Percentiles rank a stretch among this genome's conserved stretches.
These are phyloP conservation scores for Rhinolophus ferrumequinum DNA, from an alignment of 2,113 vertebrate species.

Conservation along the genomic window DNA sequence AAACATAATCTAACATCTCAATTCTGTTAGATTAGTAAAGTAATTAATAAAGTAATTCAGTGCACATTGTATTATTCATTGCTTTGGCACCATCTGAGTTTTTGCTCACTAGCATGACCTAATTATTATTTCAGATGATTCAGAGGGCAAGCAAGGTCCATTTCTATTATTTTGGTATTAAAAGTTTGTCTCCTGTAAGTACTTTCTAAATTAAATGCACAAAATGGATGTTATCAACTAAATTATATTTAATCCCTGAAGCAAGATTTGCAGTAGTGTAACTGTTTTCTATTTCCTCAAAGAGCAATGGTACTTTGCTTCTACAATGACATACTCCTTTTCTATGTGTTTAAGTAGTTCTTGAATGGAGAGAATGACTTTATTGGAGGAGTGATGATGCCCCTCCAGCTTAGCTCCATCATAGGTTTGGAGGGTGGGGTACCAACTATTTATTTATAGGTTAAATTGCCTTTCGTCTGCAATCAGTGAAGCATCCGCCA, in stretches of 20 bases:
- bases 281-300: constrained; percentile 22
- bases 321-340: background rate
- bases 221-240: constrained; percentile 49
- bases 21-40: constrained; percentile 42
- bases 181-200: constrained; percentile 54
- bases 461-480: background rate
- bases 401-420: background rate
- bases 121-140: constrained; percentile 76
- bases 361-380: background rate
- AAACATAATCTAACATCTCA: constrained; percentile 40
- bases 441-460: background rate
- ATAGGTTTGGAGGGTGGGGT: no score
- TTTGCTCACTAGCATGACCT: constrained; percentile 66
- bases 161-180: constrained; percentile 56
- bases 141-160: constrained; percentile 51
- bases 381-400: background rate
- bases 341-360: background rate
- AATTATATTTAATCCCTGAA: constrained; percentile 59
- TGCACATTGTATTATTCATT: constrained; percentile 46
- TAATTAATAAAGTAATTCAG: constrained; percentile 67
- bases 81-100: constrained; percentile 39
- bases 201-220: constrained; percentile 66
- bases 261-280: constrained; percentile 28
- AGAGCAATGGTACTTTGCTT: background rate
- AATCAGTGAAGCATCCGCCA: background rate